Conservation (phyloP, 2,797 vertebrate species). For the Champsocephalus gunnari region DNA sequence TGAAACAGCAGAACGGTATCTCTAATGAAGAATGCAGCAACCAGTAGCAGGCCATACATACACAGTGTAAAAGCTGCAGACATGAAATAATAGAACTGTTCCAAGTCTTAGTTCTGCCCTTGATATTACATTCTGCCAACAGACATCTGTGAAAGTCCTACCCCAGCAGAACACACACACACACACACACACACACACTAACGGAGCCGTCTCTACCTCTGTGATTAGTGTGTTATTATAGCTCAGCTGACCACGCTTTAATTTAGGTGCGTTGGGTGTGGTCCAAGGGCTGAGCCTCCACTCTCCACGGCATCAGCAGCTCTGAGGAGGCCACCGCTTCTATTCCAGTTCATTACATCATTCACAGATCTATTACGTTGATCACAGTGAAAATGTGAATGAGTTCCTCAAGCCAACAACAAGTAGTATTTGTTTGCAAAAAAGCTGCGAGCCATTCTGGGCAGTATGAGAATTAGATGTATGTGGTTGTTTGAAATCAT, state of each 20-base stretch:
- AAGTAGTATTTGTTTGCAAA: slow-evolving; percentile 1
- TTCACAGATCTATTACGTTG: slow-evolving; percentile 13
- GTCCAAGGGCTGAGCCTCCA: slow-evolving; percentile 55
- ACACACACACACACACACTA: slow-evolving; percentile 32
- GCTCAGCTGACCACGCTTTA: slow-evolving; percentile 57
- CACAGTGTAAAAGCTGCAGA: slow-evolving; percentile 6
- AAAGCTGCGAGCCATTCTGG: not conserved
- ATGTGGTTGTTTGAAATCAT: slow-evolving; percentile 10
- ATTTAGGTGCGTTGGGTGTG: slow-evolving; percentile 72
- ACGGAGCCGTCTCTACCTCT: slow-evolving; percentile 44
- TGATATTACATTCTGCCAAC: not conserved
- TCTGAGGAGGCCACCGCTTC: slow-evolving; percentile 1
- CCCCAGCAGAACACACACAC: slow-evolving; percentile 26
- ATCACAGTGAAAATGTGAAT: not conserved
- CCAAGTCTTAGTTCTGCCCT: slow-evolving; percentile 23
- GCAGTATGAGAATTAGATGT: not conserved
- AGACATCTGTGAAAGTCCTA: slow-evolving; percentile 34
- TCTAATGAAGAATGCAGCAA: not conserved
- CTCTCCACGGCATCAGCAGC: slow-evolving; percentile 32
- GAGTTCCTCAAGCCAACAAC: not conserved
- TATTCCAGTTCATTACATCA: slow-evolving; percentile 16
- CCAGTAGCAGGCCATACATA: not conserved
- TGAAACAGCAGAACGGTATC: not conserved
- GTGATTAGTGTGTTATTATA: slow-evolving; percentile 67
- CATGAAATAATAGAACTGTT: not conserved